phyloP scores from a whole-genome alignment of 2,888 invertebrate species.

The Drosophila longiperda region DNA sequence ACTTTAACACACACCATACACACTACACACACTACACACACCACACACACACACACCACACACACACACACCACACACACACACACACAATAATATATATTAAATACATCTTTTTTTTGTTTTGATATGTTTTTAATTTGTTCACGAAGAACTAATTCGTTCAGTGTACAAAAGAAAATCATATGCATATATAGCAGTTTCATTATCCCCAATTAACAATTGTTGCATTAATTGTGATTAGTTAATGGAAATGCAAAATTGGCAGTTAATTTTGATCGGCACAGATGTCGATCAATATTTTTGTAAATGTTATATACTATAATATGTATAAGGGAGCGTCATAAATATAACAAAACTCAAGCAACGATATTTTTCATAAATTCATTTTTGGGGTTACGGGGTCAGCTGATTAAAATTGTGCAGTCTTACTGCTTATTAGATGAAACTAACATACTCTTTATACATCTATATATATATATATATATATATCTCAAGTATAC shows the following conservation, averaged over 20 bases:
- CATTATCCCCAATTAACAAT: slow-evolving; percentile 1
- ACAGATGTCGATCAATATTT: slow-evolving; percentile 32
- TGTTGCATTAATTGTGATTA: slow-evolving; percentile 21
- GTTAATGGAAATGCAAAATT: not conserved
- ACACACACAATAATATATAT: not conserved
- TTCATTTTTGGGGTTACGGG: slow-evolving; percentile 34
- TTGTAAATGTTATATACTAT: slow-evolving; percentile 43
- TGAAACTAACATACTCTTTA: slow-evolving; percentile 28
- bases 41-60: not conserved
- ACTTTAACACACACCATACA: slow-evolving; percentile 2
- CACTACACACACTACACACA: not conserved
- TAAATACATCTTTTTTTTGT: slow-evolving; percentile 3
- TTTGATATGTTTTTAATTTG: slow-evolving; percentile 8
- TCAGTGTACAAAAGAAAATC: slow-evolving; percentile 5
- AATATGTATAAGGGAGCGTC: slow-evolving; percentile 1
- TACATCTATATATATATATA: slow-evolving; percentile 4
- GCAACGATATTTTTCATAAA: slow-evolving; percentile 27
- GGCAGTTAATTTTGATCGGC: not conserved
- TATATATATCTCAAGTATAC: slow-evolving; percentile 23
- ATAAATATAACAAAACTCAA: slow-evolving; percentile 16
- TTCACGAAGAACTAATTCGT: slow-evolving; percentile 2
- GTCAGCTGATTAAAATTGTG: slow-evolving; percentile 14
- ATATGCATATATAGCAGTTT: not conserved
- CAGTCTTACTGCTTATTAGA: slow-evolving; percentile 33
- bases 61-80: not conserved